These are phyloP conservation scores for Pogoniulus pusillus DNA, from an alignment of 2,797 vertebrate genomes.

Conservation along the genomic window DNA sequence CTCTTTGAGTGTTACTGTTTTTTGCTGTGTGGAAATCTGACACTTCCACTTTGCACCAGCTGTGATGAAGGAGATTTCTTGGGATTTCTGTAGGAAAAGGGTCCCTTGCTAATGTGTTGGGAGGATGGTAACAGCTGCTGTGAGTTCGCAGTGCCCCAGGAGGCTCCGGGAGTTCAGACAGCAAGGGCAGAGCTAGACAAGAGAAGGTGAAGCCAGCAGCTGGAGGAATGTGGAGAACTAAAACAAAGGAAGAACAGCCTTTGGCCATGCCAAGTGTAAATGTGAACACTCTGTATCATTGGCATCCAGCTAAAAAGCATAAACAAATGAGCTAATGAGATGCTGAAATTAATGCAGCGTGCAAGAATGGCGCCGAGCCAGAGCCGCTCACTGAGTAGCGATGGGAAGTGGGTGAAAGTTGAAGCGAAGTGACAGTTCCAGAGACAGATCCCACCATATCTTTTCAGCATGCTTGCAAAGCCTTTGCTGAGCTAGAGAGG, in stretches of 20 bases:
- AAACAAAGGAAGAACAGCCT: neutral
- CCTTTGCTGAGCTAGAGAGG: neutral
- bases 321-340: neutral
- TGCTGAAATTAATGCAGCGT: neutral
- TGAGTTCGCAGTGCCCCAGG: neutral
- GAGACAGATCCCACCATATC: neutral
- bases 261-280: neutral
- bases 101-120: neutral
- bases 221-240: neutral
- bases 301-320: neutral
- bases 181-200: neutral
- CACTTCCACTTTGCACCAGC: neutral
- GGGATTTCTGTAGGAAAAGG: neutral
- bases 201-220: neutral
- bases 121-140: neutral
- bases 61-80: neutral
- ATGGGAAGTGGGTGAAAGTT: neutral
- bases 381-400: neutral
- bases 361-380: neutral
- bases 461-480: neutral
- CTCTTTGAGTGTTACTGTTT: neutral
- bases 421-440: neutral
- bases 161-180: neutral
- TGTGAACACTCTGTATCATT: rapidly evolving
- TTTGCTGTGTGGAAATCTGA: neutral